These are phyloP conservation scores for Gallinago paraguaiae DNA, from an alignment of 2,113 vertebrate species.

Conservation along the genomic window DNA sequence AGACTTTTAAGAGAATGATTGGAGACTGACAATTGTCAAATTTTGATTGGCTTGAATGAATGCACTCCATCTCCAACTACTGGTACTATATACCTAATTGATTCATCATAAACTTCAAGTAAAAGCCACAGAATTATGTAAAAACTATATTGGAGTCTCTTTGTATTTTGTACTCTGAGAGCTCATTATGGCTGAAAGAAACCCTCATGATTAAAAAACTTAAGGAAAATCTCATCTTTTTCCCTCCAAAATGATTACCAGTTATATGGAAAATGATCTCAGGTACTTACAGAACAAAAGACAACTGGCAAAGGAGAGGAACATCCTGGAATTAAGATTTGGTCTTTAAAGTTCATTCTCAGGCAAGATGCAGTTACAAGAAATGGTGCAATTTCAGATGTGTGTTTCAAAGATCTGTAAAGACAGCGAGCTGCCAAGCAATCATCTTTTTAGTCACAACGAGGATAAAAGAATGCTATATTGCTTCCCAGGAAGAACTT, in stretches of 20 bases:
- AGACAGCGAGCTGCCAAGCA: neutral
- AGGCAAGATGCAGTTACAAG: neutral
- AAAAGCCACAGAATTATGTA: neutral
- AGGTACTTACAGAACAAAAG: neutral
- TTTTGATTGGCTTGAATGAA: neutral
- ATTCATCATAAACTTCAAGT: neutral
- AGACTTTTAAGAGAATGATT: neutral
- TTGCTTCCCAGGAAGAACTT: neutral
- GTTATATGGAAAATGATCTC: neutral
- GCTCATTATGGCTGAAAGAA: neutral
- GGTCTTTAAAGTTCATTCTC: neutral
- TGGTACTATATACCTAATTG: neutral
- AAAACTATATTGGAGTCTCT: neutral
- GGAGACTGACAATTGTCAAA: neutral
- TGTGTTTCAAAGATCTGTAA: neutral
- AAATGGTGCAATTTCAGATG: neutral
- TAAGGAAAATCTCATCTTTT: neutral
- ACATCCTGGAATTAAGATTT: neutral
- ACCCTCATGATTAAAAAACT: fast-evolving
- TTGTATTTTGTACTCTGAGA: neutral
- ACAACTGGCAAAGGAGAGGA: neutral
- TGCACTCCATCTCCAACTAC: neutral
- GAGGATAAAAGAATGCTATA: neutral
- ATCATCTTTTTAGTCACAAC: neutral
- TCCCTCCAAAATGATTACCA: neutral